A percentile compares a stretch with the other conserved stretches of the same genome.
phyloP scores from a whole-genome alignment of 2,888 invertebrate species.

The Conistra vaccinii region DNA sequence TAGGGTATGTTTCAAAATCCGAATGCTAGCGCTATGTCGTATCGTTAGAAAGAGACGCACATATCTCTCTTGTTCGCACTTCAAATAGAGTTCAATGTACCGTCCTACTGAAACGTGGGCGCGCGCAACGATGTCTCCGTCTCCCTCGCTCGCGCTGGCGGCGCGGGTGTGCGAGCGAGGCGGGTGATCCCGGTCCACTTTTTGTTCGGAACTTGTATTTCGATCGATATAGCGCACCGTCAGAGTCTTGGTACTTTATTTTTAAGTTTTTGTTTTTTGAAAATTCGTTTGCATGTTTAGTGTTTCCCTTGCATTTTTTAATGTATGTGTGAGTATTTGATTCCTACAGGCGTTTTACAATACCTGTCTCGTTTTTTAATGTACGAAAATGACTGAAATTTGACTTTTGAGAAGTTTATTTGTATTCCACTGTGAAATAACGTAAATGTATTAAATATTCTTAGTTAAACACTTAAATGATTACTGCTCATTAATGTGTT shows the following conservation, averaged over 20 bases:
- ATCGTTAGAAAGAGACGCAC: conserved; percentile 78
- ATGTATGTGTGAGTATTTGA: not conserved
- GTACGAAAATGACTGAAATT: not conserved
- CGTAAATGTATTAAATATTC: conserved; percentile 15
- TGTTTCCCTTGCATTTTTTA: conserved; percentile 19
- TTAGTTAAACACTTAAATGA: not conserved
- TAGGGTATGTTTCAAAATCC: conserved; percentile 69
- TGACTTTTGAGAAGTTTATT: not conserved
- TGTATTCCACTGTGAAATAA: not conserved
- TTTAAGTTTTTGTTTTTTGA: conserved; percentile 58
- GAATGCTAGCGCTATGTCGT: conserved; percentile 73
- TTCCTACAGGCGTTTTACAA: not conserved
- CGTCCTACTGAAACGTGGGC: conserved; percentile 87
- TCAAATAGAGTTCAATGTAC: conserved; percentile 86
- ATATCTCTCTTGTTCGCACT: conserved; percentile 72
- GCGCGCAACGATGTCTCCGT: conserved; percentile 80
- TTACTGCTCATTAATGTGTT: conserved; percentile 14
- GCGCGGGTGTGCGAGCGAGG: conserved; percentile 71
- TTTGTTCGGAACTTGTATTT: conserved; percentile 88
- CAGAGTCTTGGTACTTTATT: conserved; percentile 79
- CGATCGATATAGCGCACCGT: conserved; percentile 84
- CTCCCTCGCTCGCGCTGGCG: conserved; percentile 70
- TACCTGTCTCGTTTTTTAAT: not conserved
- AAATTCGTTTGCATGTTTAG: conserved; percentile 39
- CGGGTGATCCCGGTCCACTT: conserved; percentile 80